phyloP scores from a whole-genome alignment of 2,113 vertebrate species.

The Brachypteracias leptosomus region DNA sequence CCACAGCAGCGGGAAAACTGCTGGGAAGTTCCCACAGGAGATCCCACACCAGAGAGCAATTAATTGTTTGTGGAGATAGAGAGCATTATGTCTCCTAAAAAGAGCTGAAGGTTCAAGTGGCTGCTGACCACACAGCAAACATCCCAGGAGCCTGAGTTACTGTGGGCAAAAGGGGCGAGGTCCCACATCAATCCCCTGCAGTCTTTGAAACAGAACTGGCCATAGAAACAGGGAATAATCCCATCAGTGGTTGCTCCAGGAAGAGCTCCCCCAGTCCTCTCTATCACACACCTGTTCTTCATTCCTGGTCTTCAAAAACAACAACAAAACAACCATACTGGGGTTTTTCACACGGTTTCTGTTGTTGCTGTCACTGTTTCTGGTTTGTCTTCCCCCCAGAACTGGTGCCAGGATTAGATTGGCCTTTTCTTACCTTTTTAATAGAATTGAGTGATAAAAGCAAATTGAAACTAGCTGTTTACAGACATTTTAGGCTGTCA shows the following conservation, averaged over 20 bases:
- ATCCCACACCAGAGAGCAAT: not conserved
- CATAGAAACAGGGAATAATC: not conserved
- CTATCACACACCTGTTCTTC: not conserved
- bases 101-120: not conserved
- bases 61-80: too few species aligned
- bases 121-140: not conserved
- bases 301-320: not conserved
- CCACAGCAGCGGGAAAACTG: not conserved
- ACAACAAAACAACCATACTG: not conserved
- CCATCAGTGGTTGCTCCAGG: not conserved
- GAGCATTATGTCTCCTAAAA: not conserved
- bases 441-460: not conserved
- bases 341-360: not conserved
- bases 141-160: fast-evolving
- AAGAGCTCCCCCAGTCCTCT: not conserved
- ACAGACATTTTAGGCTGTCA: not conserved
- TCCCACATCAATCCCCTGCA: too few species aligned
- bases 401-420: not conserved
- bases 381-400: not conserved
- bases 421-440: not conserved
- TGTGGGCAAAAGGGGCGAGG: fast-evolving
- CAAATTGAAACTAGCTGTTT: not conserved
- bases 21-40: not conserved
- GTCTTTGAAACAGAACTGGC: not conserved
- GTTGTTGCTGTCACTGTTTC: not conserved